Evolutionary conservation across 1,140 invertebrate species (phyloP).

Genomic region (Brachionus sp.): DNA sequence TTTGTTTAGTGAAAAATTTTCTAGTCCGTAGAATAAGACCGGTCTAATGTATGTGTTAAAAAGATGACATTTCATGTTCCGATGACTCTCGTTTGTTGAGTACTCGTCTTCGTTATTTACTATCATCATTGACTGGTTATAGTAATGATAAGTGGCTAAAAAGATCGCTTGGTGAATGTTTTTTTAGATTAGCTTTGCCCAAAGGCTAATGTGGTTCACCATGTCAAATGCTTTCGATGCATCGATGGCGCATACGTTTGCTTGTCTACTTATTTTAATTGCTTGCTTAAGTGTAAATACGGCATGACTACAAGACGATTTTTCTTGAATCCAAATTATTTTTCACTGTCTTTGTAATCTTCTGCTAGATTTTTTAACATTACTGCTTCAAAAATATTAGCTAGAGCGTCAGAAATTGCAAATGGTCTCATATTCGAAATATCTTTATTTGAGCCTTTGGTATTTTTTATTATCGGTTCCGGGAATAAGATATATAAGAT

Average conservation of each 20-base stretch:
- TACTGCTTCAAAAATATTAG: slow-evolving; percentile 12
- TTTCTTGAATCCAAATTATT: not conserved
- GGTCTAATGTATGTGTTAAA: no score
- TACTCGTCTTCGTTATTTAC: not conserved
- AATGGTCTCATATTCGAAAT: not conserved
- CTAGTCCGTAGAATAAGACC: no score
- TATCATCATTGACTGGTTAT: not conserved
- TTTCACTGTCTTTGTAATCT: not conserved
- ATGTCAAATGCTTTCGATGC: not conserved
- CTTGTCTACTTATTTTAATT: not conserved
- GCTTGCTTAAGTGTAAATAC: not conserved
- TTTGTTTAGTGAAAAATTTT: no score
- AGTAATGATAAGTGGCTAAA: not conserved
- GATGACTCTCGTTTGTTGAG: no score
- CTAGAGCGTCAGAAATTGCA: not conserved
- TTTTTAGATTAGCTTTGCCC: not conserved
- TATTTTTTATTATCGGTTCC: not conserved
- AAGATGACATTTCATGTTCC: no score
- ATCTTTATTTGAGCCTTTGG: not conserved
- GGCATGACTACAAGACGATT: not conserved
- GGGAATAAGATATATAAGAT: not conserved
- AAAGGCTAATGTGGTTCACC: not conserved
- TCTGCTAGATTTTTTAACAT: not conserved
- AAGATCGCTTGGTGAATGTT: not conserved
- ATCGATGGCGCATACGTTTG: not conserved